These are phyloP conservation scores for Geopemphigus sp. DNA, from an alignment of 1,140 invertebrate species.

Conservation along the genomic window DNA sequence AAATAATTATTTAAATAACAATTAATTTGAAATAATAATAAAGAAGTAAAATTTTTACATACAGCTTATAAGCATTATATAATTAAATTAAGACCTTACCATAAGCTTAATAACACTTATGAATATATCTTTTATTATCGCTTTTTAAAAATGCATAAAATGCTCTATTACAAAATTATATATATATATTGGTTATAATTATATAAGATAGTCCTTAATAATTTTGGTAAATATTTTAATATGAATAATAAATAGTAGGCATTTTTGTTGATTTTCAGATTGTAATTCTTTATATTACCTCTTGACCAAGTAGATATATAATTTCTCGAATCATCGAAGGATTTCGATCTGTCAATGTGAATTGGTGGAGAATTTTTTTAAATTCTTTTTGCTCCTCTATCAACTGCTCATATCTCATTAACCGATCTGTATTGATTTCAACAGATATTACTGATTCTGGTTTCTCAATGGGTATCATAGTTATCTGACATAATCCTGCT, in stretches of 20 bases:
- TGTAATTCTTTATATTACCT: constrained; percentile 12
- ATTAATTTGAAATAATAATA: no score
- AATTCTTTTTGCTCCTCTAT: neutral
- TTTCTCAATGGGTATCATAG: constrained; percentile 14
- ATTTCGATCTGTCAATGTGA: neutral
- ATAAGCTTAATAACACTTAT: neutral
- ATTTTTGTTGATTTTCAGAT: no score
- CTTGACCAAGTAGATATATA: constrained; percentile 22
- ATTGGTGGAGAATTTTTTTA: constrained; percentile 1
- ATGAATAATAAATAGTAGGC: no score
- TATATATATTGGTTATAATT: neutral
- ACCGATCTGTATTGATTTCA: neutral
- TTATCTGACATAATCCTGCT: constrained; percentile 29
- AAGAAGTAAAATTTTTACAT: neutral
- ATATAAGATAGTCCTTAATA: no score
- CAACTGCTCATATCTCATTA: constrained; percentile 35
- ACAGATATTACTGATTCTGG: constrained; percentile 12
- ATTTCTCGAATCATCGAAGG: constrained; percentile 21
- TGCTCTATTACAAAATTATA: no score
- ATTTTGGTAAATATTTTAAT: no score
- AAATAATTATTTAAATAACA: no score
- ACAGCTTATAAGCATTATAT: no score
- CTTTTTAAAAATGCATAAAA: no score
- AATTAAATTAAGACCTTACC: neutral
- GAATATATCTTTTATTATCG: neutral